Evolutionary conservation across 2,797 vertebrate genomes (phyloP).

Genomic region (Agapornis canus): DNA sequence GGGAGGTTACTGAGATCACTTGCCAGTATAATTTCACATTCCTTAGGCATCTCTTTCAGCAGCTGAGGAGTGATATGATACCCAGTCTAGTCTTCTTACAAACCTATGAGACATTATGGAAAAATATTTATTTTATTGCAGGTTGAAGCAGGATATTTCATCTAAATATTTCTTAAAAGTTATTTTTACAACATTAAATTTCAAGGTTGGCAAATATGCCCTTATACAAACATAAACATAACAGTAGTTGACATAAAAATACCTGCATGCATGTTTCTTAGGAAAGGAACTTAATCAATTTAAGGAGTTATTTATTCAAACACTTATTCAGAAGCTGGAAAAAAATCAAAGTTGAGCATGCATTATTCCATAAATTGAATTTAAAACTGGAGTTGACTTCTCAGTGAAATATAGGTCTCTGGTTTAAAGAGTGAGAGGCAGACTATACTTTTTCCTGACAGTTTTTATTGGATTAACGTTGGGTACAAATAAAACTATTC

Average conservation of each 20-base stretch:
- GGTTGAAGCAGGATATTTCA: background rate
- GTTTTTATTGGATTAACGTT: background rate
- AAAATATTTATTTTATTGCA: conserved; percentile 27
- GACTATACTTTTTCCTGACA: background rate
- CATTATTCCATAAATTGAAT: conserved; percentile 2
- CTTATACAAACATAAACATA: background rate
- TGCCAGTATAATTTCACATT: conserved; percentile 65
- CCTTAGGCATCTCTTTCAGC: conserved; percentile 21
- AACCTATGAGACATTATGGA: background rate
- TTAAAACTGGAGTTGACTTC: conserved; percentile 18
- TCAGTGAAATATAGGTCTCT: background rate
- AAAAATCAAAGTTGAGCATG: background rate
- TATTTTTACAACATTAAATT: background rate
- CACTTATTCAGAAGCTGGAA: background rate
- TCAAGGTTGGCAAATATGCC: background rate
- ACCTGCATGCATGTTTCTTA: background rate
- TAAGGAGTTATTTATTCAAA: conserved; percentile 34
- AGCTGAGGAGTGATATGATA: background rate
- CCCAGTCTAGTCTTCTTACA: background rate
- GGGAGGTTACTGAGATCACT: conserved; percentile 57
- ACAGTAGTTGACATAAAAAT: background rate
- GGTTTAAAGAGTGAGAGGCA: background rate
- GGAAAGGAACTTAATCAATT: conserved; percentile 9
- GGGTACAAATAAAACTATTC: background rate
- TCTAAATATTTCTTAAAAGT: background rate